These are phyloP conservation scores for Xenopus laevis DNA, from an alignment of 2,113 vertebrate genomes.

Conservation along the genomic window DNA sequence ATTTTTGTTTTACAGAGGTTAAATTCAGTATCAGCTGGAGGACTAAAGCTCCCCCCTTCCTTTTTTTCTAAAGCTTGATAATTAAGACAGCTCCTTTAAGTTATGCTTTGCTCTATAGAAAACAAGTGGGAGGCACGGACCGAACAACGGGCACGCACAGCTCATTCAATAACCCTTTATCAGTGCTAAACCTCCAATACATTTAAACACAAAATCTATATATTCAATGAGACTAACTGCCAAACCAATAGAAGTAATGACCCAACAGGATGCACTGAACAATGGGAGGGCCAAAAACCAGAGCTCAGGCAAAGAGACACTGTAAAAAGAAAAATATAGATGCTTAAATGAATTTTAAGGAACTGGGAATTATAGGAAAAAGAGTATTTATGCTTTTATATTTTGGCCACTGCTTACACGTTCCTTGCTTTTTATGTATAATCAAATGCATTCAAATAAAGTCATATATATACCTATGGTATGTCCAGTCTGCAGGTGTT, in stretches of 20 bases:
- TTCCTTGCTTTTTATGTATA: too few relatives aligned
- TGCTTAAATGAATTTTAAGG: too few relatives aligned
- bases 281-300: constrained; percentile 37
- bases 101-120: constrained; percentile 28
- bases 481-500: too few relatives aligned
- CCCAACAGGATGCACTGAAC: constrained; percentile 37
- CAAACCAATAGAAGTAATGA: constrained; percentile 46
- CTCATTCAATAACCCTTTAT: constrained; percentile 46
- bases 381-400: too few relatives aligned
- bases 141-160: constrained; percentile 32
- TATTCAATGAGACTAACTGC: constrained; percentile 46
- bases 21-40: neutral
- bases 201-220: constrained; percentile 46
- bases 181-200: constrained; percentile 46
- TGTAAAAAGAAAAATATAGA: too few relatives aligned
- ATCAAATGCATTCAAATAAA: too few relatives aligned
- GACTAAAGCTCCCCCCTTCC: neutral
- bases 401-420: too few relatives aligned
- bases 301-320: constrained; percentile 1
- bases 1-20: neutral
- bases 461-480: too few relatives aligned
- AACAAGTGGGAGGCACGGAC: constrained; percentile 35
- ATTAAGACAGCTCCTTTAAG: constrained; percentile 14
- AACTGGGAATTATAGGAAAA: too few relatives aligned
- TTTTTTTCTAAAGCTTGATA: neutral